Evolutionary conservation across 2,888 invertebrate species (phyloP).

Genomic region (Drosophila subsilvestris): DNA sequence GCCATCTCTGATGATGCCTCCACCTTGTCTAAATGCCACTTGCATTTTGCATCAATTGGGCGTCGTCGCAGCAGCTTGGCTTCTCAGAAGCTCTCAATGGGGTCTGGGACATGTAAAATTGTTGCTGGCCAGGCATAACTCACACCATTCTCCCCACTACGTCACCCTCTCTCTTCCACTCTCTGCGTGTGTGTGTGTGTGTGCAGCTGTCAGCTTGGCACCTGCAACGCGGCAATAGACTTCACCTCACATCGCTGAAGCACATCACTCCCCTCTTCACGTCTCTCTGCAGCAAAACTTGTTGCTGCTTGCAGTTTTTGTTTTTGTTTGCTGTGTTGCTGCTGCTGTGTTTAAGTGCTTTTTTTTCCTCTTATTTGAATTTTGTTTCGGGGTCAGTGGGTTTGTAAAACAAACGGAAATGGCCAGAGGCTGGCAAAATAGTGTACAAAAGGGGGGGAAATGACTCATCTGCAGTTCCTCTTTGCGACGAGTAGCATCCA

Average conservation of each 20-base stretch:
- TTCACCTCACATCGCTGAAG: slow-evolving; percentile 11
- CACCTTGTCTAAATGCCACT: background rate
- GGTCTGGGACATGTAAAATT: slow-evolving; percentile 59
- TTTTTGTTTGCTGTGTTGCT: slow-evolving; percentile 13
- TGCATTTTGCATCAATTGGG: background rate
- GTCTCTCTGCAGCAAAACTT: slow-evolving; percentile 33
- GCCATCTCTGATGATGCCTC: slow-evolving; percentile 2
- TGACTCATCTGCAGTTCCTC: slow-evolving; percentile 39
- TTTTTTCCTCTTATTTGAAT: slow-evolving; percentile 24
- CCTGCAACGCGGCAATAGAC: slow-evolving; percentile 41
- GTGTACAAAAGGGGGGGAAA: slow-evolving; percentile 18
- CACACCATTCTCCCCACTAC: slow-evolving; percentile 19
- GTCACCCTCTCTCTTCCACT: slow-evolving; percentile 1
- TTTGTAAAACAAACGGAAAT: slow-evolving; percentile 54
- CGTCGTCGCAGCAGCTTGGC: background rate
- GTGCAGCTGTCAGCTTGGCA: slow-evolving; percentile 41
- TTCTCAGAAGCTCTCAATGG: slow-evolving; percentile 38
- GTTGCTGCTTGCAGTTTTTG: slow-evolving; percentile 48
- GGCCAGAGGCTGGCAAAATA: slow-evolving; percentile 23
- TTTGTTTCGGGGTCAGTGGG: slow-evolving; percentile 56
- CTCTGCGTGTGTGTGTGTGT: slow-evolving; percentile 13
- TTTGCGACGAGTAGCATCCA: background rate
- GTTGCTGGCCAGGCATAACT: slow-evolving; percentile 39
- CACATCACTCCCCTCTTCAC: background rate
- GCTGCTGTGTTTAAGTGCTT: slow-evolving; percentile 1